Base-by-base conservation (phyloP, 2,113 vertebrate species). In the Engraulis encrasicolus region DNA sequence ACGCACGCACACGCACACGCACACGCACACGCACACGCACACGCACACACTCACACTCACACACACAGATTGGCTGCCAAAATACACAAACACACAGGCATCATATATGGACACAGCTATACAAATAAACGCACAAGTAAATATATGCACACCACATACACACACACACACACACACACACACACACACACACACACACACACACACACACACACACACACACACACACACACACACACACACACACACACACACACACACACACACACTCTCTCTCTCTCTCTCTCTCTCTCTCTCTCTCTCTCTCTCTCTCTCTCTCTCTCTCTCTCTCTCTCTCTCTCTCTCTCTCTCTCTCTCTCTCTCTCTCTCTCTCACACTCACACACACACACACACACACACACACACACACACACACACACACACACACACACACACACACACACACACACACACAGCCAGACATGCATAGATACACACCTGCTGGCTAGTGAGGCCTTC, bases 401-500 rank as follows among this genome's bases (percentile, higher is more conserved):
- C 20, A 23, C 58, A 61, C 20, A n/a, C 58, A 6, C 58, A 61
- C 50, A 54, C 6, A 77, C 52, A 50, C 27, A 82, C 74, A 45
- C 37, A 52, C 45, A 50, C 74, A 36, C 49, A 36, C 40, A 71
- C 78, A 78, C 52, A 71, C 45, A 77, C 31, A 0, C 58, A 36
- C 6, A 71, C 54, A 78, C 48, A 78, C 14, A 81, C 49, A 48
- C n/a, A n/a, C n/a, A n/a, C n/a, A n/a, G n/a, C n/a, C n/a, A 81
- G 45, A 81, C 18, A 81, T 2, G 80, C 15, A 83, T 17, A 86
- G 6, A 82, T 6, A 84, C 84, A n/a, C 14, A 97, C 96, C 96
- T 97, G 96, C 88, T 97, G 96, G 0, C 93, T 94, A 86, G 88
- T 96, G 78, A 97, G 93, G 23, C 96, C 96, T 0, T 95, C 93